phyloP scores from a whole-genome alignment of 2,797 vertebrate genomes.

The Tachyglossus aculeatus region DNA sequence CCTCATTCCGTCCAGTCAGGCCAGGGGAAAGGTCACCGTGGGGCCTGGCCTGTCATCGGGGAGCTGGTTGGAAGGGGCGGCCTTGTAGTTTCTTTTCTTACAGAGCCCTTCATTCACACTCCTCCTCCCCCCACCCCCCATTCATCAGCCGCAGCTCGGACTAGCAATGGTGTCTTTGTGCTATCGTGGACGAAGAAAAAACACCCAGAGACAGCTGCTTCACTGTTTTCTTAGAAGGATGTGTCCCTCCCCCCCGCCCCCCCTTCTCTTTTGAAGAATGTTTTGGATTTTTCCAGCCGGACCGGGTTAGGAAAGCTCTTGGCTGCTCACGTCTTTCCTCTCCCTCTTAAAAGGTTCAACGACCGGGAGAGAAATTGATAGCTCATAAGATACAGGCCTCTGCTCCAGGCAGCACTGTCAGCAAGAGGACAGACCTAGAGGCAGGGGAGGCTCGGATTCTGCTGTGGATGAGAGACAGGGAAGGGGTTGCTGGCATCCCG shows the following conservation, averaged over 20 bases:
- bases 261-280: conserved; percentile 49
- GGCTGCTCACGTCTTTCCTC: conserved; percentile 37
- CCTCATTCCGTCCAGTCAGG: not conserved
- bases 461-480: not conserved
- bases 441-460: not conserved
- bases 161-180: conserved; percentile 78
- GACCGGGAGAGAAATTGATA: conserved; percentile 16
- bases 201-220: conserved; percentile 52
- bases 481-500: not conserved
- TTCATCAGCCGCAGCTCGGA: conserved; percentile 48
- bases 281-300: conserved; percentile 52
- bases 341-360: conserved; percentile 55
- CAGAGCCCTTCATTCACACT: conserved; percentile 58
- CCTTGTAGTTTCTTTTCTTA: conserved; percentile 5
- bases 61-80: accelerated
- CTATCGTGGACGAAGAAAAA: conserved; percentile 49
- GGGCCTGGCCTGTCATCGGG: conserved; percentile 11
- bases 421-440: not conserved
- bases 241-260: conserved; percentile 36
- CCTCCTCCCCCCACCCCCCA: conserved; percentile 58
- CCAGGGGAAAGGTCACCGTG: not conserved
- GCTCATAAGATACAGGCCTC: too few species aligned
- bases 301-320: conserved; percentile 42
- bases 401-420: not conserved
- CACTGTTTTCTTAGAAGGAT: conserved; percentile 67